Base-by-base conservation (phyloP, 2,113 vertebrate species). In the Girardinichthys multiradiatus region DNA sequence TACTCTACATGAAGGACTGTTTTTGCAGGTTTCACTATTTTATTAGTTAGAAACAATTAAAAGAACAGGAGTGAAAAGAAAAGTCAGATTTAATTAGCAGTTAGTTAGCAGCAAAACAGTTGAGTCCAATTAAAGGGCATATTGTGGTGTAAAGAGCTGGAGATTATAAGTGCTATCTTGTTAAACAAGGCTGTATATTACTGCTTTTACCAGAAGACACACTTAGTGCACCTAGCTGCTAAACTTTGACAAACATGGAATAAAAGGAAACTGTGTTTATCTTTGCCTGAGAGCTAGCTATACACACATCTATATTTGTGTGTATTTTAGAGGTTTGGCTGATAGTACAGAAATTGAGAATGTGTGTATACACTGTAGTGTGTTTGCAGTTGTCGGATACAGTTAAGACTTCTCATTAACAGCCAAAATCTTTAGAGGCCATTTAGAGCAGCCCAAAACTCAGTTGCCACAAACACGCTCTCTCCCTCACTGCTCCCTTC, bases 11-110 rank as follows among this genome's bases (percentile, higher is more conserved):
- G 6, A 28, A 66, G 60, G 37, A 31, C 14, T 13, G 39, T 33
- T 33, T 28, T 48, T 26, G 19, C 42, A 51, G 57, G 63, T 77
- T 75, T 71, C 78, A 64, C 35, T 80, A 81, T 88, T 90, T 92
- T 87, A 77, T 88, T 90, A 66, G 13, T 48, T 68, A 72, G 64
- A 87, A 86, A 88, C 83, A 87, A 92, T 82, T 79, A 80, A 76
- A 61, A 45, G 54, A 72, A 79, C 76, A 72, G 28, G 65, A 82
- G 81, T 76, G 82, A 87, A 84, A 82, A 74, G 80, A 92, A 87
- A 81, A 87, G 85, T 82, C 79, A 83, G 82, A 90, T 90, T 82
- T 91, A 91, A 93, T 94, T 93, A 93, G 87, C 91, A 87, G 87
- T 85, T 93, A 85, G 89, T 94, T 92, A 92, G 86, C 90, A 89